Base-by-base conservation (phyloP, 2,888 invertebrate genomes). In the Branchipolynoe longqiensis region DNA sequence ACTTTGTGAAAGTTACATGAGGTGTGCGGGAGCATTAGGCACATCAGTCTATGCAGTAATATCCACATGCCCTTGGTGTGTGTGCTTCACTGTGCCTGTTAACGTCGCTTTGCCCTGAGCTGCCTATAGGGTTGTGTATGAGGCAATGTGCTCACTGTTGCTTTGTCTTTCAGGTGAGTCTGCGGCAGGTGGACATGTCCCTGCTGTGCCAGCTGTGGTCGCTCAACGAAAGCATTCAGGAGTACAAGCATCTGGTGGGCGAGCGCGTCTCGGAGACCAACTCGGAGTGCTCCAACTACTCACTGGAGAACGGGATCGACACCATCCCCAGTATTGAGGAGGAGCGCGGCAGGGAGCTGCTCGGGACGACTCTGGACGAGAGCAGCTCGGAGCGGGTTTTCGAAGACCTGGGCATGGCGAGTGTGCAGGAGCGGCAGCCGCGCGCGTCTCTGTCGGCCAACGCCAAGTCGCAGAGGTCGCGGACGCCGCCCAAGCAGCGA, bases 161-260 rank as follows among this genome's bases (percentile, higher is more conserved):
- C 48, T 36, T 58, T 54, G 33, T 56, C 3, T 90, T 96, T 74
- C 95, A 98, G 98, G 97, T 96, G 91, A 97, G 97, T 90, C 95
- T 98, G 40, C 96, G 98, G 83, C 97, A 98, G 94, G 93, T 98
- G 94, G 98, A 98, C 94, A 95, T 98, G 90, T 97, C 97, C 0
- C 95, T 98, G 84, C 95, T 98, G 64, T 97, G 97, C 3, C 98
- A 98, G 94, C 95, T 98, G 88, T 97, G 98, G 97, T 96, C 97
- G 0, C 95, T 98, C 83, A 97, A 98, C 94, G 97, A 98, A 94
- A 96, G 97, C 62, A 97, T 98, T 93, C 97, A 97, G 91, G 97
- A 98, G 89, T 97, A 97, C 95, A 96, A 96, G 73, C 95, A 96
- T 69, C 95, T 96, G 89, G 95, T 96, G 89, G 91, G 89, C 87